Percentiles rank a stretch among this genome's conserved stretches.
phyloP scores from a whole-genome alignment of 2,113 vertebrate genomes.

The Siphamia tubifer region DNA sequence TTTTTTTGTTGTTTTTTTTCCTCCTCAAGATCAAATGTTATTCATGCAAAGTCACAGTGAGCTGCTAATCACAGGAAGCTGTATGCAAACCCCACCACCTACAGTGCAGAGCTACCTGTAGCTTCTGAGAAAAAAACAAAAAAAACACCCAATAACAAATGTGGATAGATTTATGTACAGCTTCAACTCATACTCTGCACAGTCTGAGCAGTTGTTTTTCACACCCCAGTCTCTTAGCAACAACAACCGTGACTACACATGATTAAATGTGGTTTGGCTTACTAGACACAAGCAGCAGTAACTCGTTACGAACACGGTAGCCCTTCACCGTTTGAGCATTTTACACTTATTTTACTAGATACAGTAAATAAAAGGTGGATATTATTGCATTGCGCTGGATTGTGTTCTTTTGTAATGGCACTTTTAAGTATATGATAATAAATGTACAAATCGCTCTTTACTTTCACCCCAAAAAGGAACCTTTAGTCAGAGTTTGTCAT shows the following conservation, averaged over 20 bases:
- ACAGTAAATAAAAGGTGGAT: not conserved
- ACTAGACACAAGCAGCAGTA: conserved; percentile 9
- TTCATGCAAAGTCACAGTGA: conserved; percentile 41
- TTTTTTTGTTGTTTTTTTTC: not conserved
- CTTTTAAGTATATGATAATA: too few species aligned
- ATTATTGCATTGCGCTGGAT: too few species aligned
- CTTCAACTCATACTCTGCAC: conserved; percentile 16
- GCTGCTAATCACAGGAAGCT: conserved; percentile 2
- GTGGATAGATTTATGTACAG: conserved; percentile 20
- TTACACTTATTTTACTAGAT: conserved; percentile 2
- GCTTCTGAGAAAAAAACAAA: too few species aligned
- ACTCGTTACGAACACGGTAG: conserved; percentile 5
- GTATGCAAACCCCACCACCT: not conserved
- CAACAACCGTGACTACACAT: conserved; percentile 50
- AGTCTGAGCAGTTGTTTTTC: conserved; percentile 40
- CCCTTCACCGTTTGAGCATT: not conserved
- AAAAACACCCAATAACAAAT: conserved; percentile 9
- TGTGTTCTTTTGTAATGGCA: too few species aligned
- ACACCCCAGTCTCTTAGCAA: conserved; percentile 65
- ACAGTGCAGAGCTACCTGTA: not conserved
- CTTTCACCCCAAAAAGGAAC: not conserved
- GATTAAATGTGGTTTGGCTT: conserved; percentile 56
- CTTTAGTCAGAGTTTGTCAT: conserved; percentile 1
- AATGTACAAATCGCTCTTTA: not conserved
- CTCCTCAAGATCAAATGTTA: conserved; percentile 23